These are phyloP conservation scores for Dasyprocta punctata DNA, from an alignment of 2,113 vertebrate species.

Conservation along the genomic window DNA sequence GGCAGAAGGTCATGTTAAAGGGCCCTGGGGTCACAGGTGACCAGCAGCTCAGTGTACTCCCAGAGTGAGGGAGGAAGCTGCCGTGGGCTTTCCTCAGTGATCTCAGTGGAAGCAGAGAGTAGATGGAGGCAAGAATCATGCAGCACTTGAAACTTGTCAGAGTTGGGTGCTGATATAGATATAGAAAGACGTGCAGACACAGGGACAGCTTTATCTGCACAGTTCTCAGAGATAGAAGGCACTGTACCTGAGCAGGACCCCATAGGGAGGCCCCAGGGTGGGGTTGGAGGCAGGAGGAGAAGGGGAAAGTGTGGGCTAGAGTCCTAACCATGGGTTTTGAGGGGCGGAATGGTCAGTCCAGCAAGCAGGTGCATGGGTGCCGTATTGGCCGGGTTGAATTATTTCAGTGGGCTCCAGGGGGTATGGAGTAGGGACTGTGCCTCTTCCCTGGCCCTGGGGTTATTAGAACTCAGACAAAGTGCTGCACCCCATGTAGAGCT, in stretches of 20 bases:
- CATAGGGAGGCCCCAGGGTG: fast-evolving
- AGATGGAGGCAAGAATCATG: background rate
- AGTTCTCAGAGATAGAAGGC: background rate
- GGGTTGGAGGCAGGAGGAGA: background rate
- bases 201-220: background rate
- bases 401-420: background rate
- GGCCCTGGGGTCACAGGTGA: background rate
- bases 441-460: background rate
- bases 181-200: background rate
- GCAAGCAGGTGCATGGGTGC: background rate
- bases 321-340: background rate
- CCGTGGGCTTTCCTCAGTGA: fast-evolving
- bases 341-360: background rate
- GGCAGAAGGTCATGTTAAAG: background rate
- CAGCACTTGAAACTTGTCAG: background rate
- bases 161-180: background rate
- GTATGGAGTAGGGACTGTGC: background rate
- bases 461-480: background rate
- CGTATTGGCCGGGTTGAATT: background rate
- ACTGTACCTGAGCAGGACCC: too few relatives aligned
- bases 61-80: background rate
- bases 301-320: background rate
- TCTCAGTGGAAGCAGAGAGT: background rate
- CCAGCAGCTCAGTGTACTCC: background rate
- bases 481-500: background rate